phyloP scores from a whole-genome alignment of 1,140 invertebrate genomes.

The Armadillidium nasatum region DNA sequence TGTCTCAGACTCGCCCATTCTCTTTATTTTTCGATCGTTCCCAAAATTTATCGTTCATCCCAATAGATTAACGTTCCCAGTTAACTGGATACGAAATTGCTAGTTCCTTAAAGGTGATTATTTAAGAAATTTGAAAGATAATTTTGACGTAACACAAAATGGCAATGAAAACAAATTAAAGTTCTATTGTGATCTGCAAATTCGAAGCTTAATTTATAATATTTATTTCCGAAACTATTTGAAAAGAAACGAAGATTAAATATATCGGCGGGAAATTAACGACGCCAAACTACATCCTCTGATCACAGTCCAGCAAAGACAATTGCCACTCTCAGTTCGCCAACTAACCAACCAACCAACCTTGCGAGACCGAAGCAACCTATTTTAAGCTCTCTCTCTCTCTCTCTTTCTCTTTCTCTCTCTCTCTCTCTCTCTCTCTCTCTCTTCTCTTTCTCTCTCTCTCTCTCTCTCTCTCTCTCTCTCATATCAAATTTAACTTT shows the following conservation, averaged over 20 bases:
- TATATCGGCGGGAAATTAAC: neutral
- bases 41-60: neutral
- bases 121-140: no score
- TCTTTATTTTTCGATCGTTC: neutral
- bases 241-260: neutral
- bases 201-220: no score
- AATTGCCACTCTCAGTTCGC: conserved; percentile 2
- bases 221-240: neutral
- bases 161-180: no score
- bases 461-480: neutral
- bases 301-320: conserved; percentile 11
- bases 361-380: neutral
- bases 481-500: neutral
- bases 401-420: neutral
- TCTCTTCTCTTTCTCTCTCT: neutral
- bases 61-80: no score
- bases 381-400: neutral
- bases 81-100: no score
- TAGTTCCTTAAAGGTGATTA: no score
- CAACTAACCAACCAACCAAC: neutral
- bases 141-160: no score
- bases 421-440: neutral
- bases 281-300: conserved; percentile 7
- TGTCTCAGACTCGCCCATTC: neutral
- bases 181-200: no score